Evolutionary conservation across 2,797 vertebrate genomes (phyloP).

Genomic region (Rhynchotus rufescens): DNA sequence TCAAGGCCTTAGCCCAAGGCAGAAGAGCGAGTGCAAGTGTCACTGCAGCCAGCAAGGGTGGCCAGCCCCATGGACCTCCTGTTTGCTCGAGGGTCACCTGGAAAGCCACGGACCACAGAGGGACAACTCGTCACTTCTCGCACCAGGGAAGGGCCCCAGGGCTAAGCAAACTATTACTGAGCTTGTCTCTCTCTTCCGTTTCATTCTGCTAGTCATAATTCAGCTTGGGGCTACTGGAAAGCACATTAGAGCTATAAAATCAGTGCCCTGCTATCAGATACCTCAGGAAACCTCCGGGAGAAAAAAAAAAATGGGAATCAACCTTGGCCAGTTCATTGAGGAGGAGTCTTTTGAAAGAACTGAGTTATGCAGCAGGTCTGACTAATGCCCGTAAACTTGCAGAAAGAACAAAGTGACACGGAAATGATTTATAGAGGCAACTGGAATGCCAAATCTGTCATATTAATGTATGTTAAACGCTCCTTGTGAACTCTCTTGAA

Average conservation of each 20-base stretch:
- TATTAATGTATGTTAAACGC: background rate
- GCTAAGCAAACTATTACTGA: background rate
- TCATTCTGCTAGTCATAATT: background rate
- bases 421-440: background rate
- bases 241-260: background rate
- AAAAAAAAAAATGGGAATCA: background rate
- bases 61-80: background rate
- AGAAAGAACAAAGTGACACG: background rate
- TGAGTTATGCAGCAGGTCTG: background rate
- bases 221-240: background rate
- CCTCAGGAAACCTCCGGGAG: background rate
- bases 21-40: background rate
- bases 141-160: background rate
- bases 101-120: background rate
- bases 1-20: background rate
- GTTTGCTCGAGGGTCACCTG: background rate
- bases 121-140: background rate
- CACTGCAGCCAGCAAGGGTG: background rate
- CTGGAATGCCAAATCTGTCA: background rate
- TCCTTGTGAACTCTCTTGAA: background rate
- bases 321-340: background rate
- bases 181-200: background rate
- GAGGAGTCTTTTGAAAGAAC: background rate
- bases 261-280: background rate
- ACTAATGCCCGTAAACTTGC: background rate